Evolutionary conservation across 2,797 vertebrate species (phyloP).

Genomic region (Darevskia mixta): DNA sequence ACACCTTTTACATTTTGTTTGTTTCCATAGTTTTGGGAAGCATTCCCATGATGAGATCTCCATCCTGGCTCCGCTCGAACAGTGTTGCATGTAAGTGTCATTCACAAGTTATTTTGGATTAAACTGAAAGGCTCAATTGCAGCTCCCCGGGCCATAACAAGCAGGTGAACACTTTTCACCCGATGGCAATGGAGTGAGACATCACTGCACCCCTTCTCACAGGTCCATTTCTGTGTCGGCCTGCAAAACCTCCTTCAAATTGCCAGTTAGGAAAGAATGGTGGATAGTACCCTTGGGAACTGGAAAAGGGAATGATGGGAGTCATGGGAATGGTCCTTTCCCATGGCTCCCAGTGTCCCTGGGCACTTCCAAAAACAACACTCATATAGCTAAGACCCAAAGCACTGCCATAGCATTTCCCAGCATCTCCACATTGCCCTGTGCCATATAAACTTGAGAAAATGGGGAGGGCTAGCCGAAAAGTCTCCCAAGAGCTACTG

Average conservation of each 20-base stretch:
- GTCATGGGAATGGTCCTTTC: neutral
- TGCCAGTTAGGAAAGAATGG: neutral
- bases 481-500: neutral
- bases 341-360: neutral
- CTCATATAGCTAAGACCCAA: neutral
- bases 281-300: neutral
- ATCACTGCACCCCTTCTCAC: neutral
- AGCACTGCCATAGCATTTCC: neutral
- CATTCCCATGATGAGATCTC: conserved; percentile 91
- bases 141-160: neutral
- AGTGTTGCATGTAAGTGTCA: conserved; percentile 92
- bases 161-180: neutral
- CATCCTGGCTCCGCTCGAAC: conserved; percentile 91
- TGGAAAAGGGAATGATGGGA: neutral
- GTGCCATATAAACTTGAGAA: neutral
- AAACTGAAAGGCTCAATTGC: neutral
- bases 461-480: too few species aligned
- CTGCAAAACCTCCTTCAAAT: neutral
- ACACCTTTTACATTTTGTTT: neutral
- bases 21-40: conserved; percentile 86
- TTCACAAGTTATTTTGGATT: neutral
- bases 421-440: neutral
- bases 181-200: neutral
- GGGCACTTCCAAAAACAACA: neutral
- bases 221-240: neutral